phyloP scores from a whole-genome alignment of 1,140 invertebrate genomes.

The Drosophila varians region DNA sequence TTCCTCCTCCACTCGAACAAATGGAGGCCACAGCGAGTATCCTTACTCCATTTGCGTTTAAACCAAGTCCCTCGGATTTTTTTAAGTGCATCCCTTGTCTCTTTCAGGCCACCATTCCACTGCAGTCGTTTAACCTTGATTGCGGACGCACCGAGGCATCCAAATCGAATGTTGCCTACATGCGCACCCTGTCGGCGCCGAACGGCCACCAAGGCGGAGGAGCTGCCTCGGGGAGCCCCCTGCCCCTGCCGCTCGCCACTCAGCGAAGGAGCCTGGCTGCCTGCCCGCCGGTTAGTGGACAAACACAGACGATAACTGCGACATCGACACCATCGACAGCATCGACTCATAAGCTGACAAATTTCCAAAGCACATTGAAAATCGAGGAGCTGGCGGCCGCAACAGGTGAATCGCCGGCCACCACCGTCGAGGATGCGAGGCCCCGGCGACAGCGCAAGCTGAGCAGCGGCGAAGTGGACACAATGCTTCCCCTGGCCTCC shows the following conservation, averaged over 20 bases:
- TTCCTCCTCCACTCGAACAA: constrained; percentile 13
- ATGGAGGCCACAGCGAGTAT: background rate
- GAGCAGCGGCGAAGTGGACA: constrained; percentile 66
- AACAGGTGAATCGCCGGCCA: constrained; percentile 43
- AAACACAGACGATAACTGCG: constrained; percentile 44
- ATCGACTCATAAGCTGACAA: constrained; percentile 82
- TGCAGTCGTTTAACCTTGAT: constrained; percentile 83
- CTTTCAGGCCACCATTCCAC: constrained; percentile 82
- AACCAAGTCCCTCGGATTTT: background rate
- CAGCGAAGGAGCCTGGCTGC: constrained; percentile 78
- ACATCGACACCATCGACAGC: constrained; percentile 35
- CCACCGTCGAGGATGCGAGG: constrained; percentile 66
- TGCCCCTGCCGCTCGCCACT: constrained; percentile 1
- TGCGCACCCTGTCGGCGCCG: constrained; percentile 80
- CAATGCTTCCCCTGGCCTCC: constrained; percentile 14
- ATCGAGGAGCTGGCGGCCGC: constrained; percentile 71
- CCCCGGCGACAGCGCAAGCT: constrained; percentile 78
- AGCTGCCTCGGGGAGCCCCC: background rate
- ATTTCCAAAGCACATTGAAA: constrained; percentile 81
- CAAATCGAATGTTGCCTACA: constrained; percentile 71
- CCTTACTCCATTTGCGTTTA: too few relatives aligned
- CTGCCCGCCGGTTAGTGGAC: constrained; percentile 52
- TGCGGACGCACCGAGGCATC: constrained; percentile 71
- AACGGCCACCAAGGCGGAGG: constrained; percentile 30
- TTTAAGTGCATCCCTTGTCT: constrained; percentile 25